These are phyloP conservation scores for Pampusana beccarii DNA, from an alignment of 2,113 vertebrate species.

Conservation along the genomic window DNA sequence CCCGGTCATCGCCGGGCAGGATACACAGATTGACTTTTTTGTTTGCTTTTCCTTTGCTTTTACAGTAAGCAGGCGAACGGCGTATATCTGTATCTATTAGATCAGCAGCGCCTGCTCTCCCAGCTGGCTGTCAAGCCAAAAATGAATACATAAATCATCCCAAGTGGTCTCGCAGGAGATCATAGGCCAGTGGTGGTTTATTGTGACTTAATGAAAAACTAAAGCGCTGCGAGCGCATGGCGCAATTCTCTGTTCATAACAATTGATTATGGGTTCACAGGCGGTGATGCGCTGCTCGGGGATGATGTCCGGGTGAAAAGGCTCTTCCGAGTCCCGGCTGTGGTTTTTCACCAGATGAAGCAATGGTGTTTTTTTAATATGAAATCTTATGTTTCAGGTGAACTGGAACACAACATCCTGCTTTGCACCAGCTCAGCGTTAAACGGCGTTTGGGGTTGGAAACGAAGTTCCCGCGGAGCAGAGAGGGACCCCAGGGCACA, in stretches of 20 bases:
- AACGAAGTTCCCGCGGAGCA: neutral
- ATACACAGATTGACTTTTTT: conserved; percentile 28
- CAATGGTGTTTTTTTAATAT: neutral
- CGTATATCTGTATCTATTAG: conserved; percentile 38
- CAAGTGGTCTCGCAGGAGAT: conserved; percentile 61
- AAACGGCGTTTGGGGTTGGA: neutral
- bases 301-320: no score
- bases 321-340: no score
- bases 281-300: no score
- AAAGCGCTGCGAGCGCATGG: no score
- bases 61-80: conserved; percentile 15
- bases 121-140: conserved; percentile 71
- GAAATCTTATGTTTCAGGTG: neutral
- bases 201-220: conserved; percentile 66
- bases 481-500: neutral
- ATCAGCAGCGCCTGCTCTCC: conserved; percentile 32
- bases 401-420: rapidly evolving
- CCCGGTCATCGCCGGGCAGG: conserved; percentile 19
- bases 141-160: conserved; percentile 65
- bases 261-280: conserved; percentile 26
- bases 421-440: no score
- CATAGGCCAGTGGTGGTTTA: conserved; percentile 62
- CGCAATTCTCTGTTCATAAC: conserved; percentile 45
- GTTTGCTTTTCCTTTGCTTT: conserved; percentile 21
- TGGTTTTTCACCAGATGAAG: neutral